These are phyloP conservation scores for Corythornis vintsioides DNA, from an alignment of 2,113 vertebrate species.

Conservation along the genomic window DNA sequence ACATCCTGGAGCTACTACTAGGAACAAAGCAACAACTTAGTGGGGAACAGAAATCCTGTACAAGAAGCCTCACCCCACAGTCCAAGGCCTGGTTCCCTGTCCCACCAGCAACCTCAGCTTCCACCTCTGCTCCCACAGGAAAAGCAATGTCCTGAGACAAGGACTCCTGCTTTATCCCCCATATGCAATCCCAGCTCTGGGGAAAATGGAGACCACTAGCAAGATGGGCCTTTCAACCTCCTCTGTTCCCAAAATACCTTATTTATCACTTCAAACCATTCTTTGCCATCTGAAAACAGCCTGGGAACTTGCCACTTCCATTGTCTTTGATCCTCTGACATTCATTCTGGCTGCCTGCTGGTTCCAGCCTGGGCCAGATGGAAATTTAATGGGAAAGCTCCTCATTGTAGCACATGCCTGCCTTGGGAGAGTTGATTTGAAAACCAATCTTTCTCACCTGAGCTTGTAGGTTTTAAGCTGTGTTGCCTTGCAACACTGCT, in stretches of 20 bases:
- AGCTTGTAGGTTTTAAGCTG: not conserved
- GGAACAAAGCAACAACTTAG: not conserved
- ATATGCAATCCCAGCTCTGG: rapidly evolving
- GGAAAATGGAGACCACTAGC: not conserved
- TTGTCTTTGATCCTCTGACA: not conserved
- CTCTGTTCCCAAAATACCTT: not conserved
- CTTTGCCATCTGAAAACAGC: not conserved
- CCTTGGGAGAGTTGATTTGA: not conserved
- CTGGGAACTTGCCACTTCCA: not conserved
- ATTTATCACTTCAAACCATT: not conserved
- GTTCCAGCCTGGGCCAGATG: not conserved
- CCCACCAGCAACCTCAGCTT: not conserved
- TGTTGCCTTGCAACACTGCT: not conserved
- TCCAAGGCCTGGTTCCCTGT: not conserved
- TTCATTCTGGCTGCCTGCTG: not conserved
- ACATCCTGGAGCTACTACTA: not conserved
- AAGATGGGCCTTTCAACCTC: not conserved
- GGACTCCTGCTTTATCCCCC: not conserved
- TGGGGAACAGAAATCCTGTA: not conserved
- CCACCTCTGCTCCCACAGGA: not conserved
- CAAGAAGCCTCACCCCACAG: not conserved
- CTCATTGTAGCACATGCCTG: not conserved
- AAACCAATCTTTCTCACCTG: not conserved
- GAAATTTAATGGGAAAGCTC: not conserved
- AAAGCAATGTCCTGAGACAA: not conserved